phyloP scores from a whole-genome alignment of 2,113 vertebrate genomes.

The Xenus cinereus region DNA sequence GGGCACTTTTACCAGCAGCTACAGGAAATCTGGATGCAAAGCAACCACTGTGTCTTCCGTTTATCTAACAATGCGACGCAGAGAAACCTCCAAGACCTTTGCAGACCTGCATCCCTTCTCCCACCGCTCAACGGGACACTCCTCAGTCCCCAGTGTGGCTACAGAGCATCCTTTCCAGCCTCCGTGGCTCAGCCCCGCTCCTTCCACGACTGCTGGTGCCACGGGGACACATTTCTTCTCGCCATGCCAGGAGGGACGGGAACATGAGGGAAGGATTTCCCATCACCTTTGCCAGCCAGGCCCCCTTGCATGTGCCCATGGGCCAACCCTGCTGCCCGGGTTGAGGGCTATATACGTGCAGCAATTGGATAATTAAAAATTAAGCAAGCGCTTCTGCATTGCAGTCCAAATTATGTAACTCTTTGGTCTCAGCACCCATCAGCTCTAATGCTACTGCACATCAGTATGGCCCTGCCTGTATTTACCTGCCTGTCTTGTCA shows the following conservation, averaged over 20 bases:
- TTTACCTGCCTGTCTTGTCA: neutral
- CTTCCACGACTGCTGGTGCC: accelerated
- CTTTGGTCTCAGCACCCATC: slow-evolving; percentile 21
- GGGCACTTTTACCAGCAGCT: neutral
- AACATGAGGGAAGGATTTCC: neutral
- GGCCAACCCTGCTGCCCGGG: neutral
- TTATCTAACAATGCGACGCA: neutral
- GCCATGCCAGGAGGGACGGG: accelerated
- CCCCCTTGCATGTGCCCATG: neutral
- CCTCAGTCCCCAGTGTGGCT: accelerated
- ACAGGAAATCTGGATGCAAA: neutral
- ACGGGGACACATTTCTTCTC: accelerated
- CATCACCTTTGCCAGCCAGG: neutral
- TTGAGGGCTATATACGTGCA: accelerated
- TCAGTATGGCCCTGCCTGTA: neutral
- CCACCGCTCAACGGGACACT: accelerated
- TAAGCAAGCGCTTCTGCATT: slow-evolving; percentile 60
- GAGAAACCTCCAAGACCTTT: neutral
- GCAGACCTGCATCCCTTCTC: neutral
- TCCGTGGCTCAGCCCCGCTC: accelerated
- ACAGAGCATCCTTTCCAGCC: neutral
- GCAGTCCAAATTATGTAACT: slow-evolving; percentile 68
- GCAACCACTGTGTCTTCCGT: accelerated
- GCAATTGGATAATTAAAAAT: slow-evolving; percentile 68
- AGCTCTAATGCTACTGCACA: neutral